A percentile compares a stretch with the other conserved stretches of the same genome.
phyloP scores from a whole-genome alignment of 2,113 vertebrate genomes.

The Poeciliopsis prolifica region DNA sequence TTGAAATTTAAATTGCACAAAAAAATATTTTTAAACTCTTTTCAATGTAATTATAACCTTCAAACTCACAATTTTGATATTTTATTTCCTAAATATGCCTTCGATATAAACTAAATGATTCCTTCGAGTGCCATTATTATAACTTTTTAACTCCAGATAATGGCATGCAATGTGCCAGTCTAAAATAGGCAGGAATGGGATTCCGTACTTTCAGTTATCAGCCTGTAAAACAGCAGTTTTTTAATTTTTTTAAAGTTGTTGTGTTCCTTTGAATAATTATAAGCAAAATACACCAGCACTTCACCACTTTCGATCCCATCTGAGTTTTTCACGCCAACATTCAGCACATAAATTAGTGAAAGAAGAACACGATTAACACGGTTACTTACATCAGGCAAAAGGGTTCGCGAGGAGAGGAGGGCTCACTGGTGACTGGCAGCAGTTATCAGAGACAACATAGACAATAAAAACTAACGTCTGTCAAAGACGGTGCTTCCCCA shows the following conservation, averaged over 20 bases:
- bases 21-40: not conserved
- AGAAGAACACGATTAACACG: conserved; percentile 78
- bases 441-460: conserved; percentile 69
- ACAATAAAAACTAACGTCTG: conserved; percentile 72
- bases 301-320: conserved; percentile 62
- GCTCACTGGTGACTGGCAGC: conserved; percentile 66
- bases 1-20: no score
- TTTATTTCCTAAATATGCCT: no score
- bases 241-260: conserved; percentile 18
- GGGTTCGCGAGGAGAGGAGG: conserved; percentile 50
- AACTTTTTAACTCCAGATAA: not conserved
- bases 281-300: conserved; percentile 63
- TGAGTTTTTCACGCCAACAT: conserved; percentile 57
- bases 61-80: not conserved
- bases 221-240: conserved; percentile 33
- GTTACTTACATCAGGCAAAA: conserved; percentile 77
- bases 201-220: conserved; percentile 36
- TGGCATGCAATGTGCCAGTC: not conserved
- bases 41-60: not conserved
- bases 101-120: no score
- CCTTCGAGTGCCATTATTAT: not conserved
- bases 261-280: conserved; percentile 41
- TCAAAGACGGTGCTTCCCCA: conserved; percentile 65
- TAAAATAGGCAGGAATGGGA: not conserved
- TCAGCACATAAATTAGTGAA: conserved; percentile 77